These are phyloP conservation scores for Trinorchestia longiramus DNA, from an alignment of 1,140 invertebrate species.

Conservation along the genomic window DNA sequence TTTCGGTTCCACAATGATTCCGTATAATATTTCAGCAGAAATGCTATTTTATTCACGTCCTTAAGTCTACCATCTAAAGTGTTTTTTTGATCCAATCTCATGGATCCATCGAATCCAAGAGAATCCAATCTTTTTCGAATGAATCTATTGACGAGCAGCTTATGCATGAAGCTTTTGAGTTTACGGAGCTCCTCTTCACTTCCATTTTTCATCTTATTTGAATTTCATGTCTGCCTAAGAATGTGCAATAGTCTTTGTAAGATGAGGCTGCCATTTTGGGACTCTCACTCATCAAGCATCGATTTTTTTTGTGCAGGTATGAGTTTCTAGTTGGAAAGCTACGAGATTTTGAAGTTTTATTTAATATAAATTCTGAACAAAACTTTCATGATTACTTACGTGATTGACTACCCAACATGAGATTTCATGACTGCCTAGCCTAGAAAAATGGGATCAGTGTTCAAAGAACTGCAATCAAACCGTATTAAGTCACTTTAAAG, in stretches of 20 bases:
- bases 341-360: neutral
- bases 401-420: neutral
- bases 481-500: too few species aligned
- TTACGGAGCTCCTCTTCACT: neutral
- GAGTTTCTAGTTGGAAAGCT: neutral
- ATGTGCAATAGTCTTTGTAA: neutral
- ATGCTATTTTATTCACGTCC: too few species aligned
- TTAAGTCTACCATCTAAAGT: too few species aligned
- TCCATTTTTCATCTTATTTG: neutral
- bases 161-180: neutral
- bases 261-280: neutral
- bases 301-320: neutral
- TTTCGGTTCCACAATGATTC: too few species aligned
- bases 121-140: neutral
- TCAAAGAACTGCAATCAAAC: too few species aligned
- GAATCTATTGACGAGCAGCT: neutral
- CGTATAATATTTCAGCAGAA: too few species aligned
- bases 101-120: too few species aligned
- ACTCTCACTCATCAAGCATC: neutral
- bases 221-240: neutral
- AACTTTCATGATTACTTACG: neutral
- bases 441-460: too few species aligned
- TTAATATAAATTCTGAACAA: neutral
- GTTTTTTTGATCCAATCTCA: too few species aligned
- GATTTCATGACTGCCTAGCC: too few species aligned